These are phyloP conservation scores for Nylanderia fulva DNA, from an alignment of 1,140 invertebrate genomes.

Conservation along the genomic window DNA sequence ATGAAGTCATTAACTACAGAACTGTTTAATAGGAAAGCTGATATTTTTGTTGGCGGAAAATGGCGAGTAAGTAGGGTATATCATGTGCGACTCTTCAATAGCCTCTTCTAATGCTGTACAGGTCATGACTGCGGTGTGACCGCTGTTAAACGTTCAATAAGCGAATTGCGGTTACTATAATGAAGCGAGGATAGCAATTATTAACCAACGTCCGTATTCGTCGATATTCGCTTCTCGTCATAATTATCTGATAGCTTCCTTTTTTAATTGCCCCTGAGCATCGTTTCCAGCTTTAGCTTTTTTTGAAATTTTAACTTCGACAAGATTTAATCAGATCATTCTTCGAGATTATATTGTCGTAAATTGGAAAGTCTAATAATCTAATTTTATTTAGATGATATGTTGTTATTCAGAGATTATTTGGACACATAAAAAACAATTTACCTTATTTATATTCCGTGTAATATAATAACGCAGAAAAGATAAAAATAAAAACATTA, in stretches of 20 bases:
- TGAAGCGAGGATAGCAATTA: constrained; percentile 58
- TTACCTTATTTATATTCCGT: neutral
- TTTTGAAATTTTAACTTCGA: neutral
- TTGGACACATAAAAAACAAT: too few relatives aligned
- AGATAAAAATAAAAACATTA: neutral
- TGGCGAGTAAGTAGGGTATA: neutral
- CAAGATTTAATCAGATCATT: constrained; percentile 3
- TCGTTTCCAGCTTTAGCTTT: neutral
- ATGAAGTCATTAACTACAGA: constrained; percentile 32
- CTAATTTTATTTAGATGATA: neutral
- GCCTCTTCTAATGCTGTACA: constrained; percentile 28
- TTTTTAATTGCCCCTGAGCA: neutral
- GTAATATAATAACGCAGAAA: neutral
- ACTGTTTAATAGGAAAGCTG: constrained; percentile 33
- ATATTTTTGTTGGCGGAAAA: constrained; percentile 43
- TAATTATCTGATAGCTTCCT: constrained; percentile 68
- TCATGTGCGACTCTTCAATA: constrained; percentile 33
- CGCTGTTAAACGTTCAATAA: constrained; percentile 45
- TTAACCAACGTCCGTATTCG: constrained; percentile 60
- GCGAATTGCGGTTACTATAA: constrained; percentile 60
- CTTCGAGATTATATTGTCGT: neutral
- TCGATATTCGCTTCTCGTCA: constrained; percentile 40
- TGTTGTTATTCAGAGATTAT: neutral
- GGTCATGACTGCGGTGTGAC: neutral
- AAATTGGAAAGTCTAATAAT: neutral